Conservation (phyloP, 1,140 invertebrate species). For the Drosophila nebulosa region DNA sequence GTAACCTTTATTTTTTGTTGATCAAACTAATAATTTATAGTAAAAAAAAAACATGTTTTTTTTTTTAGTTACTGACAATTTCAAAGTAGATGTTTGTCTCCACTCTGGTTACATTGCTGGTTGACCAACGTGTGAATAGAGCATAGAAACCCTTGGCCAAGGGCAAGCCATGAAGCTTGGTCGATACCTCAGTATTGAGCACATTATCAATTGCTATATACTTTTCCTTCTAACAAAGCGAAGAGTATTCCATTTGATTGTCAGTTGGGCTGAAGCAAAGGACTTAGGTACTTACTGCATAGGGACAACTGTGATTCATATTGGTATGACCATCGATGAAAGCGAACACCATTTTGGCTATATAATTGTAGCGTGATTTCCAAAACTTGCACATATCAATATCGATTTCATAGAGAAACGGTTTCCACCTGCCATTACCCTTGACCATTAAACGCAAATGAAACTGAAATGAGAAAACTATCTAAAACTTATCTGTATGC, state of each 20-base stretch:
- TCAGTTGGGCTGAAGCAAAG: too few relatives aligned
- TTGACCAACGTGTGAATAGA: slow-evolving; percentile 5
- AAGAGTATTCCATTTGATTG: not conserved
- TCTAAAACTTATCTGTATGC: not conserved
- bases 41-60: not conserved
- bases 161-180: slow-evolving; percentile 15
- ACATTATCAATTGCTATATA: slow-evolving; percentile 25
- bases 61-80: not conserved
- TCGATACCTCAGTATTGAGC: slow-evolving; percentile 22
- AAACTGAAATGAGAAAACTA: not conserved
- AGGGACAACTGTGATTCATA: slow-evolving; percentile 45
- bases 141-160: slow-evolving; percentile 20
- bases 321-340: slow-evolving; percentile 23
- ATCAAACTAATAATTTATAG: not conserved
- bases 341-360: slow-evolving; percentile 22
- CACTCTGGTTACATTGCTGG: slow-evolving; percentile 5
- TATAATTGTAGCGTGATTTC: slow-evolving; percentile 18
- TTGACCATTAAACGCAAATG: slow-evolving; percentile 10
- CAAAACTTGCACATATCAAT: slow-evolving; percentile 30
- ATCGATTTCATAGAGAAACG: slow-evolving; percentile 27
- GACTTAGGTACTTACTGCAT: slow-evolving; percentile 12
- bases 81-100: slow-evolving; percentile 22
- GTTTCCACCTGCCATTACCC: slow-evolving; percentile 23
- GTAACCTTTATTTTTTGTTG: slow-evolving; percentile 21
- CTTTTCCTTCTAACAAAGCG: slow-evolving; percentile 9